Conservation (phyloP, 2,888 invertebrate genomes). For the Drosophila greeni region DNA sequence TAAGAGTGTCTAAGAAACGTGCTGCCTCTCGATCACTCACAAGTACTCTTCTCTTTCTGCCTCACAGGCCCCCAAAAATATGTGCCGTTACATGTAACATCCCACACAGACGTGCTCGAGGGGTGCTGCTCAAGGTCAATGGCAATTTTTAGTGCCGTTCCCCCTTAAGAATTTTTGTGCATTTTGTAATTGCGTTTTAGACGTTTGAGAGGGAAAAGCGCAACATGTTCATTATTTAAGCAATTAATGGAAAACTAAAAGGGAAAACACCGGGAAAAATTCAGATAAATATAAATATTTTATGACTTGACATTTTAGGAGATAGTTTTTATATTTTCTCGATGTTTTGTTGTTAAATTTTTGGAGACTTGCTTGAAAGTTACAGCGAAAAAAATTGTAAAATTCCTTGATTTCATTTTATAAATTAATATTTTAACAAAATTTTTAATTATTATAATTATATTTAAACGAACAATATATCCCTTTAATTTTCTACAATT, state of each 20-base stretch:
- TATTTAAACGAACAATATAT: no score
- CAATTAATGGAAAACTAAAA: conserved; percentile 25
- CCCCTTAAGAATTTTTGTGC: conserved; percentile 28
- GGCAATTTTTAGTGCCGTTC: conserved; percentile 31
- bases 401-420: no score
- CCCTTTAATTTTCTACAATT: no score
- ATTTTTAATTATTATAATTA: no score
- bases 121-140: conserved; percentile 32
- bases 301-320: background rate
- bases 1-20: conserved; percentile 6
- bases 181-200: conserved; percentile 38
- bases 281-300: background rate
- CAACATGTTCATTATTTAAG: conserved; percentile 15
- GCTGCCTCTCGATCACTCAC: conserved; percentile 6
- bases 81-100: conserved; percentile 9
- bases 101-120: conserved; percentile 6
- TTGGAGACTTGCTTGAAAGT: background rate
- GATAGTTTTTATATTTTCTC: background rate
- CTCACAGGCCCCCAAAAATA: conserved; percentile 37
- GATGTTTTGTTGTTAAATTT: background rate
- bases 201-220: conserved; percentile 3
- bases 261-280: conserved; percentile 1
- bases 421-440: no score
- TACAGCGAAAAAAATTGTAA: background rate
- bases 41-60: conserved; percentile 2